Conservation (phyloP, 2,113 vertebrate species). For the Melozone crissalis region DNA sequence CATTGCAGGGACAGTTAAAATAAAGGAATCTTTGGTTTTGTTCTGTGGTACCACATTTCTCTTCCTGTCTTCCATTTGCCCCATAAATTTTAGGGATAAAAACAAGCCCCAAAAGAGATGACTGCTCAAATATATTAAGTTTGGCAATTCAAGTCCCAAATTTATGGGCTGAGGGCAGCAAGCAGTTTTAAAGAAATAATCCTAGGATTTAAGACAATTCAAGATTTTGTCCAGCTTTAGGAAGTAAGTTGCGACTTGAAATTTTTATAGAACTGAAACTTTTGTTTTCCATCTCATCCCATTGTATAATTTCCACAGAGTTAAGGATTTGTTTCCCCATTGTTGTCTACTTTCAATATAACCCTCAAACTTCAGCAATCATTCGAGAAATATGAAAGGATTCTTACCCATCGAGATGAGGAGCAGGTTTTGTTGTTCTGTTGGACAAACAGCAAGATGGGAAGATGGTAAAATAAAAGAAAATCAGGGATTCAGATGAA, state of each 20-base stretch:
- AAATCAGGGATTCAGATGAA: constrained; percentile 65
- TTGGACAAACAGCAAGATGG: constrained; percentile 74
- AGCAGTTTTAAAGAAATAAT: background rate
- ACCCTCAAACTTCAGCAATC: background rate
- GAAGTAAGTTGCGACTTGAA: background rate
- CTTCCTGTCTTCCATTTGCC: background rate
- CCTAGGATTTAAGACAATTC: background rate
- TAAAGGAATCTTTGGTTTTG: background rate
- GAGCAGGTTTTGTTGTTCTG: constrained; percentile 95
- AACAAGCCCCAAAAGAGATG: background rate
- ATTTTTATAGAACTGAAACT: background rate
- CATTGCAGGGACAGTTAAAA: background rate
- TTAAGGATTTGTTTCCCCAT: background rate
- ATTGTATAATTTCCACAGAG: background rate
- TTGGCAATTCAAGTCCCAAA: background rate
- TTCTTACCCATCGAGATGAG: constrained; percentile 94
- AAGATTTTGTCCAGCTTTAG: background rate
- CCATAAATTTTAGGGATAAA: background rate
- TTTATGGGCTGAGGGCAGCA: background rate
- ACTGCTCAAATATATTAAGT: background rate
- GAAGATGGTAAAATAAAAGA: constrained; percentile 47
- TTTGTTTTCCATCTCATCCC: background rate
- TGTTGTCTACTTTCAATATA: background rate
- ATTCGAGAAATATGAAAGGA: background rate
- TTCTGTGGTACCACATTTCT: background rate